Evolutionary conservation across 2,888 invertebrate genomes (phyloP).

Genomic region (Hemicrepidius hirtus): DNA sequence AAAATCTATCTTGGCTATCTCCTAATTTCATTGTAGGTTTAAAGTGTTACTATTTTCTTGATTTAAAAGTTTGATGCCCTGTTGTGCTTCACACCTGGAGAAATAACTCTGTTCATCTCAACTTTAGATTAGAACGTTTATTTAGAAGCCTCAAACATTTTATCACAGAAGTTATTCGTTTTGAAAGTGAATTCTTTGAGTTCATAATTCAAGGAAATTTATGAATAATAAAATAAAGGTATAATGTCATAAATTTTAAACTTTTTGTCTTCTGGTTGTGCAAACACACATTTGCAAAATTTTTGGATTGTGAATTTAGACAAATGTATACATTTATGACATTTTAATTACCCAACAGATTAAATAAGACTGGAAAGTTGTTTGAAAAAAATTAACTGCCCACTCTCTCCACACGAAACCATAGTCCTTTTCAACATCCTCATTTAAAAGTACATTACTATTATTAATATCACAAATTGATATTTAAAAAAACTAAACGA

Average conservation of each 20-base stretch:
- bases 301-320: too few species aligned
- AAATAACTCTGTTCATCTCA: too few species aligned
- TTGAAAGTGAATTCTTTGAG: too few species aligned
- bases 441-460: constrained; percentile 17
- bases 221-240: too few species aligned
- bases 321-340: constrained; percentile 1
- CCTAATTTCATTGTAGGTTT: constrained; percentile 12
- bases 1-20: constrained; percentile 18
- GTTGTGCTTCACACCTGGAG: constrained; percentile 2
- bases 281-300: too few species aligned
- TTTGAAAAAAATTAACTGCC: constrained; percentile 26
- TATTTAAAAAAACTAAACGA: constrained; percentile 13
- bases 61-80: constrained; percentile 2
- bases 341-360: constrained; percentile 13
- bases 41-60: background rate
- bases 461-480: constrained; percentile 24
- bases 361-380: constrained; percentile 14
- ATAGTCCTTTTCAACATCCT: constrained; percentile 28
- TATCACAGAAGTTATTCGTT: too few species aligned
- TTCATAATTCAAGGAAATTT: too few species aligned
- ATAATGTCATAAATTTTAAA: too few species aligned
- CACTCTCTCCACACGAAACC: constrained; percentile 30
- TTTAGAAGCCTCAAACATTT: too few species aligned
- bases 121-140: too few species aligned
- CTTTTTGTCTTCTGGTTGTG: too few species aligned